Base-by-base conservation (phyloP, 2,113 vertebrate species). In the Saimiri boliviensis region DNA sequence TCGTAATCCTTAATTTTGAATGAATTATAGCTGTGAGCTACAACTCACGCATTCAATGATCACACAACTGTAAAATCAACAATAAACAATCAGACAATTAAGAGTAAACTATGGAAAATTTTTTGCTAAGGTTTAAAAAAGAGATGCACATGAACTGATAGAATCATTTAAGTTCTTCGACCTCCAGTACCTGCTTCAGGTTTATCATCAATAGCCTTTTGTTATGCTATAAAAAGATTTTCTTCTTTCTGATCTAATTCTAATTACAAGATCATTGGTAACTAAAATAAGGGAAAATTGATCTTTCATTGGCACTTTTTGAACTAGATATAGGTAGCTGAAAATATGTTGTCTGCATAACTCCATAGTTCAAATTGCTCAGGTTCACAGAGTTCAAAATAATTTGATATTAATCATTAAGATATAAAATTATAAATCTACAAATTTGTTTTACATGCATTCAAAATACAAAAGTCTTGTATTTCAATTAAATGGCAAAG, bases 61-160 rank as follows among this genome's bases (percentile, higher is more conserved):
- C 81, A 95, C 17, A 47, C 8, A 70, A 84, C 10, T 42, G 82
- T 37, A 73, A 71, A 9, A 68, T 35, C 45, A 91, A 84, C 3
- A 83, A 8, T 42, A 89, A 95, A 81, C 17, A 95, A 91, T 60
- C 19, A 89, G 21, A 77, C 88, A 17, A 42, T 42, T 42, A 42
- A 89, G 42, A 90, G 23, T 58, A 91, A 83, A 70, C 14, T 49
- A 82, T 10, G 58, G 6, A 73, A 80, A 42, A 80, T 54, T 76
- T 91, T 93, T 96, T 89, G 30, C 58, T 83, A 91, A 96, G 32
- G 4, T 49, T 94, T 60, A 86, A 91, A 47, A 86, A 91, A 86
- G 37, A 94, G 35, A 91, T 27, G 14, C 10, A 87, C 60, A n/a
- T 63, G 23, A 95, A 85, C 42, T 49, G 10, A 87, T 77, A 16